A percentile compares a stretch with the other conserved stretches of the same genome.
These are phyloP conservation scores for Microctenopoma lineatum DNA, from an alignment of 2,797 vertebrate genomes.

Conservation along the genomic window DNA sequence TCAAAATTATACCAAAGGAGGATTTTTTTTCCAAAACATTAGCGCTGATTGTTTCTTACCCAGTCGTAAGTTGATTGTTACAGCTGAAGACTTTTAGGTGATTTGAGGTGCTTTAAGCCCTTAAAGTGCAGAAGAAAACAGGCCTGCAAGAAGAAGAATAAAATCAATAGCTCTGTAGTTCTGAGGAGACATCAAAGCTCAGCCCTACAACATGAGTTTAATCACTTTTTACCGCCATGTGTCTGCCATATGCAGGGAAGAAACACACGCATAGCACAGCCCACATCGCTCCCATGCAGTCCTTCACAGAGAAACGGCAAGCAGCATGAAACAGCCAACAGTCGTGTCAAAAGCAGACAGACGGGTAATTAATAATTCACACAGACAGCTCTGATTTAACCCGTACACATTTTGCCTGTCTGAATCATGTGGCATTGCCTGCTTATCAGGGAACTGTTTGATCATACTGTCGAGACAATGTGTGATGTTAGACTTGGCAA, in stretches of 20 bases:
- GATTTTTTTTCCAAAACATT: slow-evolving; percentile 11
- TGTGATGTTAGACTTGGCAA: slow-evolving; percentile 49
- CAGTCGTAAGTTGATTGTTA: slow-evolving; percentile 30
- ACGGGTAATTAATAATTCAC: slow-evolving; percentile 55
- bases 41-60: slow-evolving; percentile 27
- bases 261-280: slow-evolving; percentile 14
- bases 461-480: slow-evolving; percentile 52
- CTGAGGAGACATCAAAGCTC: slow-evolving; percentile 60
- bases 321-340: slow-evolving; percentile 40
- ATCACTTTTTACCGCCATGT: slow-evolving; percentile 55
- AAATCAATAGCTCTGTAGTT: slow-evolving; percentile 41
- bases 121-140: slow-evolving; percentile 23
- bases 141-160: slow-evolving; percentile 23
- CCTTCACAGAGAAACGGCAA: slow-evolving; percentile 34
- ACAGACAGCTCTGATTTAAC: slow-evolving; percentile 29
- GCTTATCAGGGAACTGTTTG: slow-evolving; percentile 63
- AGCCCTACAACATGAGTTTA: slow-evolving; percentile 44
- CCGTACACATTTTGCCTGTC: slow-evolving; percentile 3
- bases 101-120: slow-evolving; percentile 11
- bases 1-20: slow-evolving; percentile 10
- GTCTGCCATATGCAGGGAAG: slow-evolving; percentile 55
- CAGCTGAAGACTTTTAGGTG: slow-evolving; percentile 4
- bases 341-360: slow-evolving; percentile 47
- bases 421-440: slow-evolving; percentile 30
- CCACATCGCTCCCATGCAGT: slow-evolving; percentile 24